Evolutionary conservation across 1,140 invertebrate species (phyloP), one percentile per base, ranked within the genome.

Genomic region (Drosophila nigromelanica): DNA sequence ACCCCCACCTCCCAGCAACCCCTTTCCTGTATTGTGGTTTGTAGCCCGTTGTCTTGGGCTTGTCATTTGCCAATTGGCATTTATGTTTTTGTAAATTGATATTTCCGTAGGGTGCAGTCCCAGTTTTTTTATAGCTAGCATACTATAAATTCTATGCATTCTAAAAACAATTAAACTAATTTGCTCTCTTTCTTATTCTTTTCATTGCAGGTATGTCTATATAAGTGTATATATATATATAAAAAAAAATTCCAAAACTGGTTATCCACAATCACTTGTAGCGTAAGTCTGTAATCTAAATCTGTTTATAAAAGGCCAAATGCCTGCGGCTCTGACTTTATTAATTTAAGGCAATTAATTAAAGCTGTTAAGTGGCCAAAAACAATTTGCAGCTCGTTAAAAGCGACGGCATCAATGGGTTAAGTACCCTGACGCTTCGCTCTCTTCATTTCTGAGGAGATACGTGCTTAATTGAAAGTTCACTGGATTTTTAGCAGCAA

Each of bases 381-480:
- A 66, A 75, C 76, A 78, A 78, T 76, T 78, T 76, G 62, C 69
- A 70, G 62, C 76, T 72, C 76, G 58, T 72, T 66, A 71, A 71
- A 40, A 50, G 35, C 68, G 27, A 15, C 63, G 51, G 61, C 76
- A 76, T 42, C 73, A 76, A 78, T 70, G 73, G 73, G 76, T 78
- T 78, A 78, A 78, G 71, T 69, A 58, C 45, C 51, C 33, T 24
- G 51, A 56, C 59, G 18, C 35, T 52, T 56, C 21, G 15, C 51
- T 18, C 50, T 42, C 43, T 12, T 24, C 27, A 14, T 37, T 39
- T 67, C 54, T 48, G 14, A 27, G 21, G 12, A 33, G 24, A 43
- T 64, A 78, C 76, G 76, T 78, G 76, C 73, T 71, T 73, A 78
- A 78, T 78, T 78, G 76, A 72, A 76, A 67, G 73, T 78, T 67